Conservation (phyloP, 2,113 vertebrate species). For the Isichthys henryi region DNA sequence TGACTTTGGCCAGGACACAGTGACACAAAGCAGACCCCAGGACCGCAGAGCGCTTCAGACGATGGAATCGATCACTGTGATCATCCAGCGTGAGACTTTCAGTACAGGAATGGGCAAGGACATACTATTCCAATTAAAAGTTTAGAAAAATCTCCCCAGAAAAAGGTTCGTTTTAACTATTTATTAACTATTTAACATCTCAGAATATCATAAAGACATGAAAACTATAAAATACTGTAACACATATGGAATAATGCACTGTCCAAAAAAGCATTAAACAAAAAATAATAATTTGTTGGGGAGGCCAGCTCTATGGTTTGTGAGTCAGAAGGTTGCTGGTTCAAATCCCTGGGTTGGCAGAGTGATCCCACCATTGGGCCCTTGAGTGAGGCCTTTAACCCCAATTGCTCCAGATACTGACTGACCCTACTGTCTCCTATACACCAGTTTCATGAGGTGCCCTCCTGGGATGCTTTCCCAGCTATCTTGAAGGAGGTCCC, state of each 20-base stretch:
- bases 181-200: background rate
- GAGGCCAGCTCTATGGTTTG: background rate
- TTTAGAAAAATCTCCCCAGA: background rate
- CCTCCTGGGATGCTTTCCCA: too few relatives aligned
- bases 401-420: too few relatives aligned
- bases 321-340: background rate
- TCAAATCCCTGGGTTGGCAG: background rate
- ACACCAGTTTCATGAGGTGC: too few relatives aligned
- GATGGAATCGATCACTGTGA: too few relatives aligned
- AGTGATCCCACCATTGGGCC: background rate
- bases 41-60: too few relatives aligned
- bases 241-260: background rate
- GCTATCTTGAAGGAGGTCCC: too few relatives aligned
- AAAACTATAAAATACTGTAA: background rate
- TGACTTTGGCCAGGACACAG: background rate
- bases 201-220: background rate
- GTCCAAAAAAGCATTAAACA: background rate
- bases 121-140: background rate
- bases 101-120: background rate
- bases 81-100: background rate
- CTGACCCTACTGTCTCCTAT: too few relatives aligned
- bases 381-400: background rate
- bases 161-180: background rate
- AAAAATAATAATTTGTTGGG: background rate
- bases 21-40: too few relatives aligned